Percentiles rank a stretch among this genome's conserved stretches.
phyloP scores from a whole-genome alignment of 2,797 vertebrate species.

The Gambelia wislizenii region DNA sequence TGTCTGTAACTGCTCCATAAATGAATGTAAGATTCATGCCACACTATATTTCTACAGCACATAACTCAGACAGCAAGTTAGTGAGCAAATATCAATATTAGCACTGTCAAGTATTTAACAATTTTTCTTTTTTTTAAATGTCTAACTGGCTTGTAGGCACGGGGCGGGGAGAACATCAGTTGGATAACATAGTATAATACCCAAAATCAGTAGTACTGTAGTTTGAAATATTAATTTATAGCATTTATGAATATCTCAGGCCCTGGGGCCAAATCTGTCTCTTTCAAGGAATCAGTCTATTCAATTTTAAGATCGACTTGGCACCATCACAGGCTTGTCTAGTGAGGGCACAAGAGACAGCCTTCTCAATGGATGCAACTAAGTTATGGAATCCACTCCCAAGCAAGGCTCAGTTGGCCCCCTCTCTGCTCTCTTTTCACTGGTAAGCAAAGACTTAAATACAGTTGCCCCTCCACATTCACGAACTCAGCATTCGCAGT shows the following conservation, averaged over 20 bases:
- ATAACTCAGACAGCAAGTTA: neutral
- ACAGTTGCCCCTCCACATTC: too few species aligned
- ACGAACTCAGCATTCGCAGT: too few species aligned
- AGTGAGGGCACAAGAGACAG: too few species aligned
- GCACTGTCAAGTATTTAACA: neutral
- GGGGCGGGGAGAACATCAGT: neutral
- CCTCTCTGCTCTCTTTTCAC: too few species aligned
- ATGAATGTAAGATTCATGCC: neutral
- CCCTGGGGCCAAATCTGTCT: too few species aligned
- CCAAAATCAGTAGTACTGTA: neutral
- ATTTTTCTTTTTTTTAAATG: neutral
- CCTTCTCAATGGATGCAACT: too few species aligned
- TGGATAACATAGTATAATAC: neutral
- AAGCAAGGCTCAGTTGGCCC: too few species aligned
- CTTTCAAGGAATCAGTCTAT: too few species aligned
- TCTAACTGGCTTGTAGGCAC: neutral
- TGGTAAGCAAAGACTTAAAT: too few species aligned
- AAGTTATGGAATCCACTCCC: too few species aligned
- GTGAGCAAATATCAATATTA: neutral
- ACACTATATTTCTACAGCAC: neutral
- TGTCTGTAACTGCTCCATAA: neutral
- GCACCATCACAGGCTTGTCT: too few species aligned
- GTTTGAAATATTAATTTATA: neutral
- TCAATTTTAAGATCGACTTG: too few species aligned
- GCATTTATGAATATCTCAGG: neutral